Evolutionary conservation across 1,140 invertebrate species (phyloP), one percentile per base, ranked within the genome.

Genomic region (Ceratitis capitata): DNA sequence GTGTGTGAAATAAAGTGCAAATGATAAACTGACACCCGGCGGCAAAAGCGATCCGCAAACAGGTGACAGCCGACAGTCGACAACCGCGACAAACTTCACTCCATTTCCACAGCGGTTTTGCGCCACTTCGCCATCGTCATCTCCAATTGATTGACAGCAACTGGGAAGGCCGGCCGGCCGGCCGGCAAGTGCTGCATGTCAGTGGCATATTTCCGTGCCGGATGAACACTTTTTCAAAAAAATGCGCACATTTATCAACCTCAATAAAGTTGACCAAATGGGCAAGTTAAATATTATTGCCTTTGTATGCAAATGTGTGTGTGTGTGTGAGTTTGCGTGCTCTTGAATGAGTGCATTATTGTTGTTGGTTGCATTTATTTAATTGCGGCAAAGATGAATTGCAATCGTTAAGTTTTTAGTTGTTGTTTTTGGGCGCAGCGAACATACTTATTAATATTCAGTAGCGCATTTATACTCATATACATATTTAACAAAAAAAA

Each of bases 101-200:
- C 69, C 39, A 78, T 78, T 47, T 26, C 39, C 39, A 56, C 19
- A 19, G 51, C 51, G n/a, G n/a, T n/a, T n/a, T n/a, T n/a, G n/a
- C n/a, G n/a, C n/a, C n/a, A n/a, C 51, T n/a, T 56, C 69, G 6
- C 39, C 69, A 74, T 74, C 29, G 2, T 19, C 69, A 74, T 45
- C 39, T 6, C 32, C 42, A 42, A 45, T 26, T 78, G 69, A 45
- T 78, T 78, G 69, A 78, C 69, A 78, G 29, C 64, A 19, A n/a
- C 35, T 69, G 64, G 69, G n/a, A n/a, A n/a, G n/a, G n/a, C n/a
- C n/a, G n/a, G n/a, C n/a, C n/a, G n/a, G n/a, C n/a, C n/a, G n/a
- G 69, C 39, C 69, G 69, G 69, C 69, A 45, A 78, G 35, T 45
- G 69, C 69, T 78, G 69, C 69, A 78, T 78, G 69, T 78, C 69